Percentiles rank a stretch among this genome's conserved stretches.
These are phyloP conservation scores for Dufourea novaeangliae DNA, from an alignment of 1,140 invertebrate genomes.

Conservation along the genomic window DNA sequence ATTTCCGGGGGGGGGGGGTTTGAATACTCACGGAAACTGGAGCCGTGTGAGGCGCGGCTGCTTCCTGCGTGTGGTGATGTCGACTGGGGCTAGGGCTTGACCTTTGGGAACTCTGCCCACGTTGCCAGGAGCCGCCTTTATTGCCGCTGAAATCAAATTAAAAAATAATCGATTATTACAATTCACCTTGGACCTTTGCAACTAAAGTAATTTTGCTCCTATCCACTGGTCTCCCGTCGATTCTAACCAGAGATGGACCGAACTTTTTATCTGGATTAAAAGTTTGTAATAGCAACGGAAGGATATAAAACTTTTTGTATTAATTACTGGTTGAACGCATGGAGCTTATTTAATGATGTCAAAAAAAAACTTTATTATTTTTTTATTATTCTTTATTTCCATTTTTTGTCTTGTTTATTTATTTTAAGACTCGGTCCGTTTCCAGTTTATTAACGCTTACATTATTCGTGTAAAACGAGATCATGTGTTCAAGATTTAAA, in stretches of 20 bases:
- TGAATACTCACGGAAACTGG: slow-evolving; percentile 76
- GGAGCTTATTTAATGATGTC: background rate
- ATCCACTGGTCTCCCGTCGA: background rate
- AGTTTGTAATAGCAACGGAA: background rate
- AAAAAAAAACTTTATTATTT: too few relatives aligned
- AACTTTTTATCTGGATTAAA: too few relatives aligned
- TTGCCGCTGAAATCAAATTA: slow-evolving; percentile 65
- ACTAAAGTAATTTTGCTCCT: background rate
- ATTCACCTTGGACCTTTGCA: background rate
- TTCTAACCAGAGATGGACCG: too few relatives aligned
- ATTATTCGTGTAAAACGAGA: background rate
- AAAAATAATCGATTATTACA: background rate
- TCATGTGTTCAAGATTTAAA: background rate
- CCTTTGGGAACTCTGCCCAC: slow-evolving; percentile 73
- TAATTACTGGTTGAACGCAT: background rate
- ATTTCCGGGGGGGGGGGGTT: slow-evolving; percentile 36
- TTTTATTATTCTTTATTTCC: too few relatives aligned
- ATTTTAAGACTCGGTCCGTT: too few relatives aligned
- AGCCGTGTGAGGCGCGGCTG: slow-evolving; percentile 74
- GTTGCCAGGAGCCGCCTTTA: slow-evolving; percentile 71
- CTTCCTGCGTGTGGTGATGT: slow-evolving; percentile 69
- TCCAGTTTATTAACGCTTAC: too few relatives aligned
- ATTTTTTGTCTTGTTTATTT: too few relatives aligned
- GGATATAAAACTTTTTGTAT: too few relatives aligned
- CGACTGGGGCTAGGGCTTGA: slow-evolving; percentile 76